Conservation (phyloP, 1,140 invertebrate genomes). For the Caerostris extrusa region DNA sequence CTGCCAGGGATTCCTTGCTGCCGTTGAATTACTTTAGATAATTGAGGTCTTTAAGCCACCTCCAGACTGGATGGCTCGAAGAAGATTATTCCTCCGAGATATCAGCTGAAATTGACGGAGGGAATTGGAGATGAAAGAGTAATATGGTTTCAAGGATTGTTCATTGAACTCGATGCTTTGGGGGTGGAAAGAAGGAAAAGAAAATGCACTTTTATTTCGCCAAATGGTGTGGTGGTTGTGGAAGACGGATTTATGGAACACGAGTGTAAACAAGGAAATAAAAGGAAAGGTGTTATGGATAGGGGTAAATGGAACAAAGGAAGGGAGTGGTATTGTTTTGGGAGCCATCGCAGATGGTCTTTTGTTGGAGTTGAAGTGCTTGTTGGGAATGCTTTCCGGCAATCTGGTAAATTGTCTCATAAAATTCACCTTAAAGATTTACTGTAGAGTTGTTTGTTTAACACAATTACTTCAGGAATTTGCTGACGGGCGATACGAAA, state of each 20-base stretch:
- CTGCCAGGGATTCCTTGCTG: not conserved
- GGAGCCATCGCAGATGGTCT: slow-evolving; percentile 20
- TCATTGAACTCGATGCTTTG: not conserved
- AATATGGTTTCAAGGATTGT: slow-evolving; percentile 4
- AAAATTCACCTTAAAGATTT: not conserved
- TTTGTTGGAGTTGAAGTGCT: not conserved
- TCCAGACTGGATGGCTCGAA: slow-evolving; percentile 23
- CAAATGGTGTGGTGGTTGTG: not conserved
- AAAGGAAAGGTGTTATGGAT: not conserved
- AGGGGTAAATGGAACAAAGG: slow-evolving; percentile 19
- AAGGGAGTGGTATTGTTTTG: not conserved
- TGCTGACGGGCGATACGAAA: no score
- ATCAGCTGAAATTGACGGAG: slow-evolving; percentile 25
- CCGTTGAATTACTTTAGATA: slow-evolving; percentile 55
- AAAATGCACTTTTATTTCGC: slow-evolving; percentile 12
- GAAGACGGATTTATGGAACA: slow-evolving; percentile 15
- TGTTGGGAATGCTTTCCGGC: not conserved
- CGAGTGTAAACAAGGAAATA: slow-evolving; percentile 33
- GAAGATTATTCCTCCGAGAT: slow-evolving; percentile 41
- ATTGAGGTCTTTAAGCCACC: slow-evolving; percentile 59
- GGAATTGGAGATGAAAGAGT: slow-evolving; percentile 24
- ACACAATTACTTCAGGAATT: no score
- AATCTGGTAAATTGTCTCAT: slow-evolving; percentile 19
- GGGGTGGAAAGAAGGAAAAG: not conserved
- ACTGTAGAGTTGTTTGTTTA: not conserved